Evolutionary conservation across 2,797 vertebrate species (phyloP), one percentile per base, ranked within the genome.

Genomic region (Sebastes itinus): DNA sequence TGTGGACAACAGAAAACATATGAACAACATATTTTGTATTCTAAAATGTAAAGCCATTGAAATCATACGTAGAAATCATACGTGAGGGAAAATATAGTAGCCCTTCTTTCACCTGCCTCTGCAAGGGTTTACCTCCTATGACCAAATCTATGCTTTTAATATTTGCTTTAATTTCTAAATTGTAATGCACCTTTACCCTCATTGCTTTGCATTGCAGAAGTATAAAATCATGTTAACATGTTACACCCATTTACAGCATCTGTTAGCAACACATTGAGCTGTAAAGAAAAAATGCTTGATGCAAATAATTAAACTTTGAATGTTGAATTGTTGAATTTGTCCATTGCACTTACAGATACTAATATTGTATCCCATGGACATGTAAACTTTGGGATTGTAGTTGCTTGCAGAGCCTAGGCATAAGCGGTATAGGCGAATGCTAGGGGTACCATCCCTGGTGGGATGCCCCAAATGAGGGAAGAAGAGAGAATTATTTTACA

Each of bases 251-350:
- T 38, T 8, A 14, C 12, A 16, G 33, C 33, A 61, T 32, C 3
- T n/a, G 4, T 32, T 2, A 2, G 59, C 16, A 60, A 33, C 22
- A 20, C 2, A 56, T 10, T 55, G 13, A 55, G 8, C n/a, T 55
- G n/a, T 23, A 33, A 69, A 55, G 28, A 12, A 49, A 32, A 61
- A 35, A 63, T 35, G 59, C 28, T 32, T 63, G n/a, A 35, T 35
- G n/a, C 20, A 68, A 68, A 23, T 54, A 32, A 54, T 54, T 30
- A 10, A 68, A 11, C 23, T 65, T 65, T 65, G 7, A 52, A 67
- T 32, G 22, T 65, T 65, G 7, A 52, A 67, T 32, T 32, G 65
- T 52, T 59, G 14, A 59, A 59, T 59, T 5, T 18, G 25, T 59
- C 14, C n/a, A 55, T 23, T 22, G 20, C 49, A 52, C 20, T 52